Evolutionary conservation across 1,140 invertebrate species (phyloP).

Genomic region (Goniozus legneri): DNA sequence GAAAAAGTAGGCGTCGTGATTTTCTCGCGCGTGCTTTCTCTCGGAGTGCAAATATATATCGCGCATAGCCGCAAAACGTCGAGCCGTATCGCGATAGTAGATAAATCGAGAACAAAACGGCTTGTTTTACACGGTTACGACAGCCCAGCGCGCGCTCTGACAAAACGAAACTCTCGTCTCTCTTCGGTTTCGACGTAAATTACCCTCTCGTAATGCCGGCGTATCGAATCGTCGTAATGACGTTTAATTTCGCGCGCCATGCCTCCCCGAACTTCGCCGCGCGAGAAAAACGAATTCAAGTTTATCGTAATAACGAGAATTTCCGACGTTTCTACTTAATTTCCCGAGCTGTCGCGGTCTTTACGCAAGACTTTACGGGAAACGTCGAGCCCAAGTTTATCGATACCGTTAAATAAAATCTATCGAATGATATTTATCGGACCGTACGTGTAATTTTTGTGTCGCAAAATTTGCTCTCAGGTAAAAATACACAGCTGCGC

Average conservation of each 20-base stretch:
- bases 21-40: neutral
- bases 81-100: too few species aligned
- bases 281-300: too few species aligned
- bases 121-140: too few species aligned
- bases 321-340: neutral
- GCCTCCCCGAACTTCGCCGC: too few species aligned
- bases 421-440: neutral
- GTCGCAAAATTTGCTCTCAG: neutral
- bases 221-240: neutral
- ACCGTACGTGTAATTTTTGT: neutral
- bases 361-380: too few species aligned
- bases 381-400: too few species aligned
- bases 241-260: too few species aligned
- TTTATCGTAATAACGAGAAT: too few species aligned
- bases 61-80: neutral
- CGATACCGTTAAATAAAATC: neutral
- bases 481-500: neutral
- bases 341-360: too few species aligned
- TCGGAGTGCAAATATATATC: neutral
- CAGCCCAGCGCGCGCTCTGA: too few species aligned
- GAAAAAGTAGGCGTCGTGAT: conserved; percentile 4
- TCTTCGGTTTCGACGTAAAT: neutral
- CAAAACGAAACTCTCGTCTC: neutral
- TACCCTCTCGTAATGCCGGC: neutral
- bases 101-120: too few species aligned